Evolutionary conservation across 2,888 invertebrate genomes (phyloP), one percentile per base, ranked within the genome.

Genomic region (Tinea pellionella): DNA sequence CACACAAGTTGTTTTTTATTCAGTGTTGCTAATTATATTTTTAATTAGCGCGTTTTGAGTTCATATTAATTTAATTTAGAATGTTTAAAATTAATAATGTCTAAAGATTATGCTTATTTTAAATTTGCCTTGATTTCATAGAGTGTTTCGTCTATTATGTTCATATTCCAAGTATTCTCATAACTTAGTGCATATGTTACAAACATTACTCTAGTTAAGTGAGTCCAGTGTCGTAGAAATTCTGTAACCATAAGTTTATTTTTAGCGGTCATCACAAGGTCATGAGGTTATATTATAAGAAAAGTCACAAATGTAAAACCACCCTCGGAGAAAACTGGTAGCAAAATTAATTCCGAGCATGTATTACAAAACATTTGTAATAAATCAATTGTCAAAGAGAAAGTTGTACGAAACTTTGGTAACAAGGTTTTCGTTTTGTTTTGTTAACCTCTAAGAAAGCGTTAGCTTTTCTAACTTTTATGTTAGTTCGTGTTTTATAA

Each of bases 401-500:
- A 53, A 53, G 12, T 53, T n/a, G 24, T 24, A 53, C 19, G 12
- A 53, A 53, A 53, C 19, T 53, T 53, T 24, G n/a, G 15, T 24
- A 53, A 53, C 16, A 53, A 53, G 16, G 53, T 53, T 53, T 53
- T 19, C 18, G 53, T 53, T 53, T 19, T 53, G 53, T 53, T 53
- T 13, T 53, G 53, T 53, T 53, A 53, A 53, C 9, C 24, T 53
- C 53, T 18, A 53, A 53, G 16, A 53, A 53, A 53, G 6, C 18
- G 8, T 53, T 12, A 18, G 53, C 53, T 53, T 53, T 24, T 9
- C 13, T 18, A 53, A 53, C 53, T 18, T 24, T 53, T 24, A 24
- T 53, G 24, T 47, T 15, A 24, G 19, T 24, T 53, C 24, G 6
- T 11, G 15, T 47, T 12, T 42, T 42, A 9, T n/a, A n/a, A n/a